phyloP scores from a whole-genome alignment of 92 coral and sea anemone genomes.

The Palythoa heliodiscus region DNA sequence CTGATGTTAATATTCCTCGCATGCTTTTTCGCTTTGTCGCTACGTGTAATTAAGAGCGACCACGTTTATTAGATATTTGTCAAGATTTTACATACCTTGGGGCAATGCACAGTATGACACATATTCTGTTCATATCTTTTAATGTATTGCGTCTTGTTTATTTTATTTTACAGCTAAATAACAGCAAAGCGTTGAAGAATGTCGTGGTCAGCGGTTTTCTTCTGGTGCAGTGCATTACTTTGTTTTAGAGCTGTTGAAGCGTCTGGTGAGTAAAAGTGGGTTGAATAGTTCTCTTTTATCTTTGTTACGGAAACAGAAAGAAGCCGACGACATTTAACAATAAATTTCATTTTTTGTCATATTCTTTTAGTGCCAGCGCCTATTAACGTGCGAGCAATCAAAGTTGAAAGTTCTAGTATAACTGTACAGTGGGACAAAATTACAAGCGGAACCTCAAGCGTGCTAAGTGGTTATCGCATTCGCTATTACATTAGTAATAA shows the following conservation, averaged over 20 bases:
- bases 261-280: not conserved
- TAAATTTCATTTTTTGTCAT: not conserved
- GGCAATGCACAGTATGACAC: too few species aligned
- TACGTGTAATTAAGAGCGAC: too few species aligned
- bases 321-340: too few species aligned
- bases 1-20: too few species aligned
- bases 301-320: not conserved
- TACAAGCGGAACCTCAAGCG: not conserved
- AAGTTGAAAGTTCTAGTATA: not conserved
- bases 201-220: not conserved
- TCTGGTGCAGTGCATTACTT: not conserved
- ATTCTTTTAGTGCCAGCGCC: slow-evolving; percentile 24
- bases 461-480: slow-evolving; percentile 9
- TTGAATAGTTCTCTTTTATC: not conserved
- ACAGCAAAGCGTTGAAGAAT: not conserved
- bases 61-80: too few species aligned
- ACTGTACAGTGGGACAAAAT: slow-evolving; percentile 27
- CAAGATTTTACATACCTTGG: too few species aligned
- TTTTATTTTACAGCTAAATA: not conserved
- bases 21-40: too few species aligned
- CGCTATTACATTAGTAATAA: slow-evolving; percentile 8
- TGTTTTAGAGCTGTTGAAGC: not conserved
- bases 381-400: not conserved
- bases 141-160: too few species aligned
- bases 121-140: too few species aligned